Evolutionary conservation across 1,140 invertebrate genomes (phyloP).

Genomic region (Diabrotica virgifera): DNA sequence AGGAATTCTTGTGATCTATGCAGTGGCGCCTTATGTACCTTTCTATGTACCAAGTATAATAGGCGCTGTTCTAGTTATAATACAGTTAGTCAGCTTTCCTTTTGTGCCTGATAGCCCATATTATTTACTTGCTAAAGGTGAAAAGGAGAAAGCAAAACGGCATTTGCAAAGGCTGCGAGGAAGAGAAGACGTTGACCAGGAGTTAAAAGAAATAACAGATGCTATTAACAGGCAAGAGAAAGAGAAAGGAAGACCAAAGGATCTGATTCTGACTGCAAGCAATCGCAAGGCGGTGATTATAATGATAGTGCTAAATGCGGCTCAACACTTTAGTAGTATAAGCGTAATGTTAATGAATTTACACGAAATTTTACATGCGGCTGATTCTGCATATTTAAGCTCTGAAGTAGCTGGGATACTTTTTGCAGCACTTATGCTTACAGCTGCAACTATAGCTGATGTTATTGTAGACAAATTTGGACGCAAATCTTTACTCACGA

Average conservation of each 20-base stretch:
- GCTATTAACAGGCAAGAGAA: conserved; percentile 35
- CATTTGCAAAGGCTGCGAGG: conserved; percentile 54
- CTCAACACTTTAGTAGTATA: conserved; percentile 53
- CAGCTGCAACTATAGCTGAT: conserved; percentile 38
- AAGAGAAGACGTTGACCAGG: conserved; percentile 47
- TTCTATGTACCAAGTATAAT: conserved; percentile 33
- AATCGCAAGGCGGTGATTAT: conserved; percentile 38
- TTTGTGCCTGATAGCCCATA: conserved; percentile 37
- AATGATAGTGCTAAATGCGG: conserved; percentile 51
- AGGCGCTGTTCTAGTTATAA: conserved; percentile 31
- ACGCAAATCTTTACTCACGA: conserved; percentile 48
- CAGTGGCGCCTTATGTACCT: conserved; percentile 30
- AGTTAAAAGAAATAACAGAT: conserved; percentile 48
- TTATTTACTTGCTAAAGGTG: conserved; percentile 33
- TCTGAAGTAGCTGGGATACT: conserved; percentile 44
- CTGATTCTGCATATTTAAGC: conserved; percentile 39
- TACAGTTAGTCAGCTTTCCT: conserved; percentile 27
- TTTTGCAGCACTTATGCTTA: conserved; percentile 45
- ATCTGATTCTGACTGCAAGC: conserved; percentile 34
- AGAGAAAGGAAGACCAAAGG: conserved; percentile 32
- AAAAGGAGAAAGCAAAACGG: conserved; percentile 49
- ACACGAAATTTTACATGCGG: conserved; percentile 48
- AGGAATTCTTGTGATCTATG: conserved; percentile 39
- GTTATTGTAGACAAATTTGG: conserved; percentile 48
- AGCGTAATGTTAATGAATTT: conserved; percentile 58